phyloP scores from a whole-genome alignment of 2,113 vertebrate species.

The Mus pahari region DNA sequence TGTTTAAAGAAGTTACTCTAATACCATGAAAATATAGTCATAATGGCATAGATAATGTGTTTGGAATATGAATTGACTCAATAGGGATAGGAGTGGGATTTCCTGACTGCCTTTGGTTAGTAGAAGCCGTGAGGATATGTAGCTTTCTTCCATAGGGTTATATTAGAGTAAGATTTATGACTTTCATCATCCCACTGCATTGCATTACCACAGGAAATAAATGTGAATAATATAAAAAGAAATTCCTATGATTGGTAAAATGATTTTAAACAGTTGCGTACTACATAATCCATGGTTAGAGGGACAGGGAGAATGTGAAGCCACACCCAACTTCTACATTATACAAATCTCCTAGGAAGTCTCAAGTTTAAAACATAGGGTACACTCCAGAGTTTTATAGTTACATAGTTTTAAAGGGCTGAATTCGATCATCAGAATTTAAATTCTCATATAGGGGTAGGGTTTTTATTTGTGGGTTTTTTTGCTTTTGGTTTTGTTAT shows the following conservation, averaged over 20 bases:
- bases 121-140: not conserved
- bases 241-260: not conserved
- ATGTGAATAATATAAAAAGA: not conserved
- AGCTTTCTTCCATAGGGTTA: not conserved
- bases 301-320: not conserved
- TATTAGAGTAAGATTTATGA: not conserved
- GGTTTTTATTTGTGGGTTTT: not conserved
- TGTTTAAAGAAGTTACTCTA: not conserved
- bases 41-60: not conserved
- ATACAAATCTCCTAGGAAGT: not conserved
- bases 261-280: not conserved
- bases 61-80: not conserved
- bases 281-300: not conserved
- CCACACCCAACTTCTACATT: not conserved
- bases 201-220: not conserved
- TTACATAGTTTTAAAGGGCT: not conserved
- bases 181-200: not conserved
- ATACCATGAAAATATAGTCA: not conserved
- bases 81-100: not conserved
- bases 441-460: not conserved
- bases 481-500: not conserved
- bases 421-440: not conserved
- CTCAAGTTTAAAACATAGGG: constrained; percentile 7
- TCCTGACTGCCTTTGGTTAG: not conserved
- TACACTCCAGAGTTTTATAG: no score